phyloP scores from a whole-genome alignment of 2,113 vertebrate genomes.

The Himantopus leucocephalus region DNA sequence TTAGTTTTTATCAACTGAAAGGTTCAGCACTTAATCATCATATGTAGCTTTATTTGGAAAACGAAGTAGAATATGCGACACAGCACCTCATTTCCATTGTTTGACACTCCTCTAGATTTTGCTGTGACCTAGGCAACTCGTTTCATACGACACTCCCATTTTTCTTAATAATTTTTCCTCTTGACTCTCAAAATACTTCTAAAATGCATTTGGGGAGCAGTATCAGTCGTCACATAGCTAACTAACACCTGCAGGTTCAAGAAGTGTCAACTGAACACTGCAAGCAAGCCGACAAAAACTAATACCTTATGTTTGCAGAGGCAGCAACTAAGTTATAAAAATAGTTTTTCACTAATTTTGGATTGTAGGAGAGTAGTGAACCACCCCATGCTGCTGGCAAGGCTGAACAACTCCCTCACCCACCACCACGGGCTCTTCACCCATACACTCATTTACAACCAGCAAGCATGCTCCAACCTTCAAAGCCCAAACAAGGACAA shows the following conservation, averaged over 20 bases:
- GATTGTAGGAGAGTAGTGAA: not conserved
- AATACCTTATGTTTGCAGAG: slow-evolving; percentile 30
- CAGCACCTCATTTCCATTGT: not conserved
- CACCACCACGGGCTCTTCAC: not conserved
- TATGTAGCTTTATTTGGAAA: not conserved
- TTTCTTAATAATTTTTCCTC: slow-evolving; percentile 8
- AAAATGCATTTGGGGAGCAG: not conserved
- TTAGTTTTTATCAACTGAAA: slow-evolving; percentile 44
- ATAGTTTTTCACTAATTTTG: not conserved
- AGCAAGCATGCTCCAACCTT: not conserved
- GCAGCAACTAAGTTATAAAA: slow-evolving; percentile 28
- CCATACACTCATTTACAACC: not conserved
- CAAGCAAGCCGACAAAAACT: slow-evolving; percentile 9
- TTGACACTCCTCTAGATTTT: not conserved
- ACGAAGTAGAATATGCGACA: not conserved
- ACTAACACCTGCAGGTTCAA: slow-evolving; percentile 52
- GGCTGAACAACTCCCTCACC: not conserved
- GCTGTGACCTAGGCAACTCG: not conserved
- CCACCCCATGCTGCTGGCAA: not conserved
- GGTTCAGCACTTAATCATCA: not conserved
- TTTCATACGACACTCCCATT: not conserved
- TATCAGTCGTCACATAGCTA: not conserved
- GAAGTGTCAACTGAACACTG: not conserved
- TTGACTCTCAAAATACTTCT: not conserved
- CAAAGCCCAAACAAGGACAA: not conserved